These are phyloP conservation scores for Lacerta bilineata DNA, from an alignment of 2,797 vertebrate genomes.

Conservation along the genomic window DNA sequence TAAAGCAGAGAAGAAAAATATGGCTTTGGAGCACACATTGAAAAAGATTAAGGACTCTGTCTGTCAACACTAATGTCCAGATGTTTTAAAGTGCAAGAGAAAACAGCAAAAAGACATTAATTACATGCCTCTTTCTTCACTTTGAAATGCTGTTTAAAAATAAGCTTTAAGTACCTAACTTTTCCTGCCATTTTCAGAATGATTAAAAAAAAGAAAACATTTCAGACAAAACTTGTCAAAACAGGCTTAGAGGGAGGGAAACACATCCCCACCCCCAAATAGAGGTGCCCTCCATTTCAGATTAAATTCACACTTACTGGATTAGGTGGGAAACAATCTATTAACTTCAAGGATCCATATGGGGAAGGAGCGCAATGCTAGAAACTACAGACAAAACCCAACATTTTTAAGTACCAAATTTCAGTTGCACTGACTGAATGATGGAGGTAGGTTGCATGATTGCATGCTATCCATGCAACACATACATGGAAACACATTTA, in stretches of 20 bases:
- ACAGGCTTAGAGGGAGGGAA: neutral
- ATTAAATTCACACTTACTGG: conserved; percentile 15
- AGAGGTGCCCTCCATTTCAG: neutral
- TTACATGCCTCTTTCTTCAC: conserved; percentile 61
- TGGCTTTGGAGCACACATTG: conserved; percentile 59
- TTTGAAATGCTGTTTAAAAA: conserved; percentile 61
- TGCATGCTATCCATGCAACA: neutral
- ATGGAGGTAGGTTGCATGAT: neutral
- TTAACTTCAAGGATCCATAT: conserved; percentile 11
- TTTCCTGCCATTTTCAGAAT: conserved; percentile 68
- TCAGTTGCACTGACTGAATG: neutral
- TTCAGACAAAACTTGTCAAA: conserved; percentile 51
- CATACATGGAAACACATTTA: neutral
- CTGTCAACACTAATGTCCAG: conserved; percentile 74
- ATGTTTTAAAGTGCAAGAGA: conserved; percentile 67
- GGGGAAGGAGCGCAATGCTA: neutral
- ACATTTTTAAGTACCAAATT: neutral
- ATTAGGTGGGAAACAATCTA: conserved; percentile 12
- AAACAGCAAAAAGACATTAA: conserved; percentile 64
- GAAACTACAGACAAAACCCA: neutral
- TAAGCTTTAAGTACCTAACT: conserved; percentile 62
- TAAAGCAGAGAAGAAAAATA: conserved; percentile 62
- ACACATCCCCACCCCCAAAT: neutral
- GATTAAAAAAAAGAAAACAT: neutral
- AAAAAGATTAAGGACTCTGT: conserved; percentile 73